These are phyloP conservation scores for Onthophagus sagittarius DNA, from an alignment of 2,888 invertebrate species.

Conservation along the genomic window DNA sequence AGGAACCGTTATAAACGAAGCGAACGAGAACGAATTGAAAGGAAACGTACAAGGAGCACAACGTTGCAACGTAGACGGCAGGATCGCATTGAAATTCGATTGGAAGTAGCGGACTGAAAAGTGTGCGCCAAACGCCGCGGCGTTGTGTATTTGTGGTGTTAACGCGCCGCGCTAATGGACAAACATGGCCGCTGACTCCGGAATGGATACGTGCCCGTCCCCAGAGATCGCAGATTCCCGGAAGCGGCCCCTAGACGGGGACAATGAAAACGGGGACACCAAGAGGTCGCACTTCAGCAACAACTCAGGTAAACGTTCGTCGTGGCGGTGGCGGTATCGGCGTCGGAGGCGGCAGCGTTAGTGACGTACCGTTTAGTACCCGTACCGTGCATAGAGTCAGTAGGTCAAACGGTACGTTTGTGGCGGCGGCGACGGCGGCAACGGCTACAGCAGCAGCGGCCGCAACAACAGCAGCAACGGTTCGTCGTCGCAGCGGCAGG, in stretches of 20 bases:
- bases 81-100: background rate
- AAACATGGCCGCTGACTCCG: conserved; percentile 88
- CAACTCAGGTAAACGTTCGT: conserved; percentile 60
- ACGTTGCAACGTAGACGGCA: conserved; percentile 9
- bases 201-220: conserved; percentile 92
- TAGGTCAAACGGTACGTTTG: conserved; percentile 8
- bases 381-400: background rate
- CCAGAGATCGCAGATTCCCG: conserved; percentile 88
- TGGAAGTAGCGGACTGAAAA: background rate
- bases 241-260: conserved; percentile 83
- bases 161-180: conserved; percentile 34
- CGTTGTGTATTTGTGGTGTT: conserved; percentile 18
- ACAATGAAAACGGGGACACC: conserved; percentile 83
- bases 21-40: background rate
- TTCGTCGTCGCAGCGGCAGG: too few species aligned
- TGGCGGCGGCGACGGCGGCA: background rate
- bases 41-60: background rate
- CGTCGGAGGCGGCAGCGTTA: background rate
- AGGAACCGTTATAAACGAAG: background rate
- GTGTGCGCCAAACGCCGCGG: conserved; percentile 14
- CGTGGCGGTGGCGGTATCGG: background rate
- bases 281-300: conserved; percentile 86
- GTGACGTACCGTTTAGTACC: background rate
- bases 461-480: background rate
- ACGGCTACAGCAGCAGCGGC: conserved; percentile 1